These are phyloP conservation scores for Onthophagus sagittarius DNA, from an alignment of 2,888 invertebrate genomes.

Conservation along the genomic window DNA sequence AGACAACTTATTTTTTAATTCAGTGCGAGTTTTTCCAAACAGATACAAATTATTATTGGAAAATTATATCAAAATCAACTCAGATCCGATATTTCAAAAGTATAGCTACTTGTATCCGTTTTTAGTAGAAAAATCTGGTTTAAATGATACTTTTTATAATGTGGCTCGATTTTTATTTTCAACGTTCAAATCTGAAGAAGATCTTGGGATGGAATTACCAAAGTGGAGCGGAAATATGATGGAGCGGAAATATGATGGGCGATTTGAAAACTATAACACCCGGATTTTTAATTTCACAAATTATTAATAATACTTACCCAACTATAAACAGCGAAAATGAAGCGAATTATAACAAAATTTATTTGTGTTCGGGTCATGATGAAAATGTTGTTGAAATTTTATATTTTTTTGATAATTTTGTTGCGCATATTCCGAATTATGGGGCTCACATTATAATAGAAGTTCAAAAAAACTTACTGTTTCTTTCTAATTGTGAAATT, in stretches of 20 bases:
- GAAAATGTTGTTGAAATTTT: constrained; percentile 52
- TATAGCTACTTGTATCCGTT: neutral
- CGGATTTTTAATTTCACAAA: constrained; percentile 11
- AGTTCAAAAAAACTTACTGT: constrained; percentile 1
- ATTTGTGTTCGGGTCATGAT: constrained; percentile 52
- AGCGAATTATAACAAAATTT: constrained; percentile 29
- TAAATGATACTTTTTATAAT: constrained; percentile 1
- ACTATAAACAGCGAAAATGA: constrained; percentile 14
- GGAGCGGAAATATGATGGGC: constrained; percentile 39
- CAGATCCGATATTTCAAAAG: neutral
- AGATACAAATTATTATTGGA: neutral
- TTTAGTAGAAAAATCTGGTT: constrained; percentile 13
- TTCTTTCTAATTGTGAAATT: constrained; percentile 10
- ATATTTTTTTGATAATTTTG: constrained; percentile 47
- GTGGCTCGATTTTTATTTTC: constrained; percentile 1
- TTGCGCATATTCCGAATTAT: constrained; percentile 40
- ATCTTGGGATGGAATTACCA: constrained; percentile 43
- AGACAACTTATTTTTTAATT: constrained; percentile 17
- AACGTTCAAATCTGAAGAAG: constrained; percentile 27
- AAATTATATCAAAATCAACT: neutral
- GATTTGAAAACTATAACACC: constrained; percentile 38
- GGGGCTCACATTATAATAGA: constrained; percentile 28
- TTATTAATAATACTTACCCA: too few relatives aligned
- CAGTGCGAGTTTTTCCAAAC: constrained; percentile 9
- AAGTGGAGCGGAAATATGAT: constrained; percentile 46